Percentiles rank a stretch among this genome's conserved stretches.
Evolutionary conservation across 2,113 vertebrate genomes (phyloP).

Genomic region (Brachypteracias leptosomus): DNA sequence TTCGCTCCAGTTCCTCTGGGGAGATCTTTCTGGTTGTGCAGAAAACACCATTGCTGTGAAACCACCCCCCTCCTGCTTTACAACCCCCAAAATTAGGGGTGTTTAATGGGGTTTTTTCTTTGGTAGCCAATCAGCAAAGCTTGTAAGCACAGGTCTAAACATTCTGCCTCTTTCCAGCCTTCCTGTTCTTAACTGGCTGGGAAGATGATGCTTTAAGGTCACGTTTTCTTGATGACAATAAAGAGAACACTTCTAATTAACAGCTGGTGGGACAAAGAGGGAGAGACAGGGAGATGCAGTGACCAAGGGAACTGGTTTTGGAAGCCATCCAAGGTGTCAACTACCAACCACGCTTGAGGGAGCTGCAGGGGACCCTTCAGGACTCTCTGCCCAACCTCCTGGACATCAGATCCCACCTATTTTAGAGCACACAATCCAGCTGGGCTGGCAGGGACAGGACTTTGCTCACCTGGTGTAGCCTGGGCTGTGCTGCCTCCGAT

Average conservation of each 20-base stretch:
- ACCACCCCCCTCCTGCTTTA: background rate
- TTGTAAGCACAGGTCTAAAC: rapidly evolving
- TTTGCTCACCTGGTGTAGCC: slow-evolving; percentile 80
- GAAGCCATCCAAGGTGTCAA: background rate
- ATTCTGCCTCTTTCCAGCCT: background rate
- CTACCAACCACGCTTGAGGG: background rate
- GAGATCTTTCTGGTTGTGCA: slow-evolving; percentile 81
- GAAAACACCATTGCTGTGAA: background rate
- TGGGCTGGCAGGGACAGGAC: background rate
- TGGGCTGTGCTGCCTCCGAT: slow-evolving; percentile 67
- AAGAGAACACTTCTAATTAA: background rate
- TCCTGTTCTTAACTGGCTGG: background rate
- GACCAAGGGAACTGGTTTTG: background rate
- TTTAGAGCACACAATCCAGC: background rate
- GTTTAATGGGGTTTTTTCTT: background rate
- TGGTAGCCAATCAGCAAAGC: background rate
- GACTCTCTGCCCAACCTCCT: rapidly evolving
- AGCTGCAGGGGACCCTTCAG: background rate
- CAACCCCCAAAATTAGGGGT: rapidly evolving
- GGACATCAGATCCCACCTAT: rapidly evolving
- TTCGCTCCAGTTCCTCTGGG: slow-evolving; percentile 85
- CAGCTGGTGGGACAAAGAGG: background rate
- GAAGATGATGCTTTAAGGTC: background rate
- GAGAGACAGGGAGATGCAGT: no score
- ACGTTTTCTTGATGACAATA: background rate